These are phyloP conservation scores for Cairina moschata DNA, from an alignment of 2,113 vertebrate species.

Conservation along the genomic window DNA sequence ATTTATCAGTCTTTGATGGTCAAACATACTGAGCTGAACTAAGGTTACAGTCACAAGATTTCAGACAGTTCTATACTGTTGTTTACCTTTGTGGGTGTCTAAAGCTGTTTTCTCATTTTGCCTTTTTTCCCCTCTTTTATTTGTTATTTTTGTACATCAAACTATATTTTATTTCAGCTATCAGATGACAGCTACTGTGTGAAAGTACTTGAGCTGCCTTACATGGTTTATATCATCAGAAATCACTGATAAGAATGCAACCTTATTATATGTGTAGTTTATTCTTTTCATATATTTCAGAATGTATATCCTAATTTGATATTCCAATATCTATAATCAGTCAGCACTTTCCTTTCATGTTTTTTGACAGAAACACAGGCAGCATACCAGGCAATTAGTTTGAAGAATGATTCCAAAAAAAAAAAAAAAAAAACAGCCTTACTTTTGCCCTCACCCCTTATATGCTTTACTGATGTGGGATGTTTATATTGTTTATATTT, in stretches of 20 bases:
- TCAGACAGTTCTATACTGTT: not conserved
- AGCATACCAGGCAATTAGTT: slow-evolving; percentile 60
- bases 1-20: slow-evolving; percentile 43
- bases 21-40: slow-evolving; percentile 20
- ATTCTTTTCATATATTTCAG: slow-evolving; percentile 52
- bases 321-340: slow-evolving; percentile 59
- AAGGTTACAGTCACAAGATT: not conserved
- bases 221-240: slow-evolving; percentile 48
- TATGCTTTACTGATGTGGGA: not conserved
- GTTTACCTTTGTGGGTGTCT: slow-evolving; percentile 7
- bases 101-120: slow-evolving; percentile 36
- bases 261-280: slow-evolving; percentile 57
- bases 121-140: not conserved
- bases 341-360: slow-evolving; percentile 58
- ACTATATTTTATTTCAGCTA: slow-evolving; percentile 51
- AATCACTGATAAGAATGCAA: slow-evolving; percentile 52
- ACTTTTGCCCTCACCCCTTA: not conserved
- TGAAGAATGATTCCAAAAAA: slow-evolving; percentile 60
- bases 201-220: slow-evolving; percentile 40
- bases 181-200: slow-evolving; percentile 47
- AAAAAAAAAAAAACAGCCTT: not conserved
- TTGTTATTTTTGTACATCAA: not conserved
- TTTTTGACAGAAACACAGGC: slow-evolving; percentile 58
- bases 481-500: not conserved
- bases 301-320: slow-evolving; percentile 61